These are phyloP conservation scores for Redunca redunca DNA, from an alignment of 2,113 vertebrate species.

Conservation along the genomic window DNA sequence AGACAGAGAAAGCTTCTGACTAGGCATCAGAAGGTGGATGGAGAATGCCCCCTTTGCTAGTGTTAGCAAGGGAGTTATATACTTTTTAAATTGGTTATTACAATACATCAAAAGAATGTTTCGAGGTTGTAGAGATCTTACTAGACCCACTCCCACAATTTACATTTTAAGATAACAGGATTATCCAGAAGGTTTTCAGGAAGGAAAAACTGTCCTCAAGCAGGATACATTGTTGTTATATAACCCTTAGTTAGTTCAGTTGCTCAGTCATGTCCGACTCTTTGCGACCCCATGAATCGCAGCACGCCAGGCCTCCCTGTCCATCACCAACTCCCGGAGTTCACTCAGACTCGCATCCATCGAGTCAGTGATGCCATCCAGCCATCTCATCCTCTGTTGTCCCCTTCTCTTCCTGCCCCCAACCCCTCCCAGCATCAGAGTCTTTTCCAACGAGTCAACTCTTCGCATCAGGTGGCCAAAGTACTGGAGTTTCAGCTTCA, in stretches of 20 bases:
- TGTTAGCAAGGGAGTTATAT: neutral
- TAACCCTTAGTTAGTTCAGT: neutral
- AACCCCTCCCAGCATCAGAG: too few species aligned
- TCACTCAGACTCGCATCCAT: too few species aligned
- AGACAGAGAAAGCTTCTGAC: neutral
- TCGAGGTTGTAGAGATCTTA: neutral
- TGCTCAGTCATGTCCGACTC: too few species aligned
- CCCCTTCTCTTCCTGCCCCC: too few species aligned
- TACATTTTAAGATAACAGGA: neutral
- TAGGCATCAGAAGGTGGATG: neutral
- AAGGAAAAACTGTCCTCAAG: neutral
- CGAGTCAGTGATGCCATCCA: too few species aligned
- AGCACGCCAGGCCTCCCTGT: too few species aligned
- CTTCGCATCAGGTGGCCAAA: too few species aligned
- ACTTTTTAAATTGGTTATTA: neutral
- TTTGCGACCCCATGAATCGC: rapidly evolving
- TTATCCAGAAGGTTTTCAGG: neutral
- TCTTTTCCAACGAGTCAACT: too few species aligned
- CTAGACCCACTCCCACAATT: neutral
- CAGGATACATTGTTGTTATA: neutral
- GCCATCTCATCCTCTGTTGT: too few species aligned
- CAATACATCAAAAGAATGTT: neutral
- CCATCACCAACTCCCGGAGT: too few species aligned
- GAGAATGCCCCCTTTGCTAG: too few species aligned
- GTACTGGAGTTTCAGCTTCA: too few species aligned